phyloP scores from a whole-genome alignment of 1,140 invertebrate genomes.

The Oedothorax gibbosus region DNA sequence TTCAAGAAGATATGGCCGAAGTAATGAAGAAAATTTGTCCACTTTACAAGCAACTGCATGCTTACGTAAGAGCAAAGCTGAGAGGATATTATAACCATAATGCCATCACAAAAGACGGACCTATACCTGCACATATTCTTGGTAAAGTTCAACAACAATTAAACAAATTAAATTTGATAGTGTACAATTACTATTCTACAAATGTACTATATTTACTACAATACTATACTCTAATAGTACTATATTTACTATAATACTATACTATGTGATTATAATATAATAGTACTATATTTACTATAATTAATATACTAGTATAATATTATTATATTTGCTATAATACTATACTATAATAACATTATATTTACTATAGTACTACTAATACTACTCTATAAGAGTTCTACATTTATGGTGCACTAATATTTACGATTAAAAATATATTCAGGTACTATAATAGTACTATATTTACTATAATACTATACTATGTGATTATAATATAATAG shows the following conservation, averaged over 20 bases:
- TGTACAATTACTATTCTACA: neutral
- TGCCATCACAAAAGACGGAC: conserved; percentile 72
- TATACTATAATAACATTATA: too few relatives aligned
- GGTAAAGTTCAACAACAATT: neutral
- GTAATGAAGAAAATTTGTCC: conserved; percentile 76
- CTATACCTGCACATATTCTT: conserved; percentile 92
- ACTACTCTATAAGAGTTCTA: too few relatives aligned
- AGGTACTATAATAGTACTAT: neutral
- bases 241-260: neutral
- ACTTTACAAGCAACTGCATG: conserved; percentile 88
- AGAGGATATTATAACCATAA: conserved; percentile 73
- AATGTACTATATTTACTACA: neutral
- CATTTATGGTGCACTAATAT: neutral
- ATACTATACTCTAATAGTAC: neutral
- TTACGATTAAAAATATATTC: neutral
- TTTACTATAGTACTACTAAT: too few relatives aligned
- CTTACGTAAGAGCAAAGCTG: conserved; percentile 86
- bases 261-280: neutral
- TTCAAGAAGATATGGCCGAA: neutral
- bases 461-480: neutral
- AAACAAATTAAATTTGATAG: neutral
- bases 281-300: neutral
- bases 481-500: neutral
- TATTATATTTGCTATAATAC: too few relatives aligned
- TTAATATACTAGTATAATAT: neutral